Conservation (phyloP, 1,140 invertebrate genomes). For the Apis cerana region DNA sequence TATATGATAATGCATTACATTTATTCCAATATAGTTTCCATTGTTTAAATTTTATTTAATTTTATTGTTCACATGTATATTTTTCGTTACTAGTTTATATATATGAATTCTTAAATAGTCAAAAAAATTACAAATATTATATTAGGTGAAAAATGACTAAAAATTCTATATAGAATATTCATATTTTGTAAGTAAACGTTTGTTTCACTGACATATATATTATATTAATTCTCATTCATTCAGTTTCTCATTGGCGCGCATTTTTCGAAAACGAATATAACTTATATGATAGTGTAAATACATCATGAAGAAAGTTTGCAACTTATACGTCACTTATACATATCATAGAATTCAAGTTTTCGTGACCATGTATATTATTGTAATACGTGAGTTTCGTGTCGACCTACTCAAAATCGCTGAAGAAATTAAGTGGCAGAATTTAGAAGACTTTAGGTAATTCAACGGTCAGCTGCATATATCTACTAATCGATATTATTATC, state of each 20-base stretch:
- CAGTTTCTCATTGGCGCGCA: neutral
- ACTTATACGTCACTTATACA: too few species aligned
- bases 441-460: slow-evolving; percentile 53
- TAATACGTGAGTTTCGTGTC: neutral
- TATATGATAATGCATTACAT: neutral
- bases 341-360: slow-evolving; percentile 1
- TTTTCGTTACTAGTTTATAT: neutral
- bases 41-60: neutral
- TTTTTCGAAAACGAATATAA: neutral
- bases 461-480: slow-evolving; percentile 56
- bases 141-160: neutral
- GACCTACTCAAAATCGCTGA: slow-evolving; percentile 12
- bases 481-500: slow-evolving; percentile 73
- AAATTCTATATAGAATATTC: neutral
- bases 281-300: neutral
- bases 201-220: neutral
- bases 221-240: neutral
- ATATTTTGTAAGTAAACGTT: too few species aligned
- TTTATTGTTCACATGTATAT: too few species aligned
- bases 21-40: neutral
- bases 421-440: slow-evolving; percentile 27
- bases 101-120: neutral
- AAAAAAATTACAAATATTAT: neutral
- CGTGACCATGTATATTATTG: slow-evolving; percentile 24
- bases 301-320: neutral